Evolutionary conservation across 2,113 vertebrate genomes (phyloP), one percentile per base, ranked within the genome.

Genomic region (Etheostoma cragini): DNA sequence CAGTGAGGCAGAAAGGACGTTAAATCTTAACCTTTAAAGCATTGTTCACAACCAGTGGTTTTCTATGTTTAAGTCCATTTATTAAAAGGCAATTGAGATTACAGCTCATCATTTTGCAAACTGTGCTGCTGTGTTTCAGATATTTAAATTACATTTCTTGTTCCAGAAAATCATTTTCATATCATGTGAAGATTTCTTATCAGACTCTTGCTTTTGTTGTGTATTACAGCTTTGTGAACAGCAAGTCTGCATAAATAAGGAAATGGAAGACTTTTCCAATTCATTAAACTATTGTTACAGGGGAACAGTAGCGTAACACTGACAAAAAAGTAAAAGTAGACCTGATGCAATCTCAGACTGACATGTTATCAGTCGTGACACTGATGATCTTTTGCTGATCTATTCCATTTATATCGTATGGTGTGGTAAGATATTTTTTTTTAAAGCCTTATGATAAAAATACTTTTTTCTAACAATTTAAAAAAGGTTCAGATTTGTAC

Each of bases 271-370:
- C 38, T 42, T 42, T 42, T 42, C 8, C 38, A 42, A 42, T 42
- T 42, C 10, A 7, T 76, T 17, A 72, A 60, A 46, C n/a, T 65
- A 1, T 3, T 11, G 19, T 21, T n/a, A 58, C 38, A 17, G 50
- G 3, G 7, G 7, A 45, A 56, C 21, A 56, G 47, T 46, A 19
- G 60, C 45, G 21, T 24, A 4, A 63, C 15, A 42, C 6, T 62
- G 49, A 49, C 17, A 54, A 49, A 35, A 49, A 35, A 62, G 50
- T 22, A 52, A 42, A 77, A 57, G 57, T 52, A 17, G 45, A 63
- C 38, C 49, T 46, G 2, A 50, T 69, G 73, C 64, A 30, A 30
- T 63, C 16, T 47, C 22, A 33, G 38, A 5, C 22, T 47, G 38
- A 2, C 42, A 47, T 65, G 42, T 26, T n/a, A 57, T 71, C 52